Evolutionary conservation across 35 echinoderm and acorn worm species (phyloP).

Genomic region (Eucidaris tribuloides): DNA sequence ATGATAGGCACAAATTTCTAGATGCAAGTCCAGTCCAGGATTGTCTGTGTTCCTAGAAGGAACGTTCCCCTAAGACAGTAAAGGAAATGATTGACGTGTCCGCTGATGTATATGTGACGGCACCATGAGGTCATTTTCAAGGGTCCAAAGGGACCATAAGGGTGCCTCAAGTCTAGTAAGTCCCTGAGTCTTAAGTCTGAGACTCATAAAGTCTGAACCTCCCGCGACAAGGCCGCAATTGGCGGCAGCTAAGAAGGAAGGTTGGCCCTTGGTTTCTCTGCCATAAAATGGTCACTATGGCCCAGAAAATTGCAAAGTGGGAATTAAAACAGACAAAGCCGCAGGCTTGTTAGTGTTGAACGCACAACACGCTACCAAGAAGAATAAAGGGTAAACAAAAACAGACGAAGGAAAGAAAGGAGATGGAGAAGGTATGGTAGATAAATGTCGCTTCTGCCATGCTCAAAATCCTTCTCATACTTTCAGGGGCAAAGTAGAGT

Average conservation of each 20-base stretch:
- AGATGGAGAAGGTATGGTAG: background rate
- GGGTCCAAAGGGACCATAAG: background rate
- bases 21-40: constrained; percentile 3
- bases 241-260: background rate
- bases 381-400: background rate
- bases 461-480: background rate
- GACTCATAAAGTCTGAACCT: background rate
- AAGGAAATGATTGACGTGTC: background rate
- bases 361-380: too few relatives aligned
- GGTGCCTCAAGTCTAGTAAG: background rate
- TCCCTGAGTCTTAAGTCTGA: background rate
- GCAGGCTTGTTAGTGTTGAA: background rate
- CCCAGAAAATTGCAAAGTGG: background rate
- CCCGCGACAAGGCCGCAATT: too few relatives aligned
- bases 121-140: background rate
- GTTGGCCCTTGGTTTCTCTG: background rate
- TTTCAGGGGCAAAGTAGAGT: background rate
- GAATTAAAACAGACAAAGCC: too few relatives aligned
- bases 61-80: constrained; percentile 23
- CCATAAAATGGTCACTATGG: background rate
- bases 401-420: background rate
- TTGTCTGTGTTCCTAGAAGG: constrained; percentile 54
- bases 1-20: constrained; percentile 48
- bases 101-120: constrained; percentile 55
- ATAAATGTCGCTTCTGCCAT: background rate